Evolutionary conservation across 1,140 invertebrate species (phyloP), one percentile per base, ranked within the genome.

Genomic region (Linepithema humile): DNA sequence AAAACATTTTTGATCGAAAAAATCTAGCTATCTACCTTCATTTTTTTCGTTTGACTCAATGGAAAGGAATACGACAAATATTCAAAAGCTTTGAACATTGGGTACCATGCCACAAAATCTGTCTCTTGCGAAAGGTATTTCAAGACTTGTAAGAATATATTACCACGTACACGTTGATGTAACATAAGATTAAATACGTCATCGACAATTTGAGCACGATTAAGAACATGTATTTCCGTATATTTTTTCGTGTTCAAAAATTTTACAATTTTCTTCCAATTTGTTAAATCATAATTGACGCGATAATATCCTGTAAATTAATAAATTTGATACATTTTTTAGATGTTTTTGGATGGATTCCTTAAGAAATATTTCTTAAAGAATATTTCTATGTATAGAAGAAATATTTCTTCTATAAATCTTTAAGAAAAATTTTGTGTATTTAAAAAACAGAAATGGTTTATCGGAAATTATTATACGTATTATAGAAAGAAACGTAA

Each of bases 301-400:
- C 55, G 55, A 59, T 59, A 59, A 12, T 59, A 59, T 32, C 55
- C 55, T 59, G 26, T 59, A 17, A 26, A 1, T 29, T n/a, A 59
- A 32, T 6, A 17, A 32, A 53, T 38, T 29, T 45, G 12, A 45
- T 26, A 57, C 1, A 67, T n/a, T 53, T 75, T 4, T 2, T 73
- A 70, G 50, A 38, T 57, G 43, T n/a, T 26, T 62, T 10, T 43
- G 17, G 17, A 15, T 90, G 70, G 57, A 95, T 95, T 15, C 9
- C 67, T 7, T 7, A 23, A 26, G 20, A 23, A 65, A 48, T 23
- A 55, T 40, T 20, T 35, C 26, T n/a, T n/a, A n/a, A n/a, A n/a
- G n/a, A n/a, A n/a, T n/a, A n/a, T n/a, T n/a, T n/a, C n/a, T n/a
- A n/a, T n/a, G n/a, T n/a, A n/a, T n/a, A n/a, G n/a, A n/a, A n/a